Evolutionary conservation across 2,797 vertebrate species (phyloP).

Genomic region (Falco peregrinus): DNA sequence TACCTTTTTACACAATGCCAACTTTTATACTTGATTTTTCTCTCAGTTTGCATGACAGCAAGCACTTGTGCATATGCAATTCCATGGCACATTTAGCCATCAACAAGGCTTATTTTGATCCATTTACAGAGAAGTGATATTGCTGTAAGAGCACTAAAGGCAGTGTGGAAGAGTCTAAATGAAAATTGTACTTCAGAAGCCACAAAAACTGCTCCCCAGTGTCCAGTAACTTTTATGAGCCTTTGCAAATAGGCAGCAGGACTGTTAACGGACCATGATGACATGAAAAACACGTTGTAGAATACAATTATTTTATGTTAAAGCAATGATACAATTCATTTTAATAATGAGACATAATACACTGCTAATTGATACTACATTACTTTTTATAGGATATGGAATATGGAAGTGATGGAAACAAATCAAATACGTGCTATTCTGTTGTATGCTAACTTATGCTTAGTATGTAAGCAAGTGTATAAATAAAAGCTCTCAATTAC

Average conservation of each 20-base stretch:
- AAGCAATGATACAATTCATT: conserved; percentile 20
- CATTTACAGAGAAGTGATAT: conserved; percentile 14
- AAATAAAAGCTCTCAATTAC: background rate
- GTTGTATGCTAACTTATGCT: background rate
- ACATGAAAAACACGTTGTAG: background rate
- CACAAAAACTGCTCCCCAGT: background rate
- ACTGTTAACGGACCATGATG: background rate
- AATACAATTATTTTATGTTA: conserved; percentile 9
- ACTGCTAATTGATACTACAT: background rate
- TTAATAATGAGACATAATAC: conserved; percentile 45
- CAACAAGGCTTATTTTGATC: conserved; percentile 30
- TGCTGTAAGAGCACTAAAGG: conserved; percentile 21
- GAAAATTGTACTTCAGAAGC: conserved; percentile 40
- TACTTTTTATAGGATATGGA: conserved; percentile 11
- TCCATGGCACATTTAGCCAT: background rate
- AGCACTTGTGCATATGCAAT: background rate
- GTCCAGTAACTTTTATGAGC: conserved; percentile 25
- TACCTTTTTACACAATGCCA: background rate
- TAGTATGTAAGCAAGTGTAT: background rate
- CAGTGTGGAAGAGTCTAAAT: conserved; percentile 7
- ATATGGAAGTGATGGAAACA: background rate
- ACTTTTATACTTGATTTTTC: background rate
- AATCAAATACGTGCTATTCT: background rate
- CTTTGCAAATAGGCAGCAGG: background rate
- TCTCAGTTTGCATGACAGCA: background rate